Conservation (phyloP, 2,888 invertebrate species). For the Alentia gelatinosa region DNA sequence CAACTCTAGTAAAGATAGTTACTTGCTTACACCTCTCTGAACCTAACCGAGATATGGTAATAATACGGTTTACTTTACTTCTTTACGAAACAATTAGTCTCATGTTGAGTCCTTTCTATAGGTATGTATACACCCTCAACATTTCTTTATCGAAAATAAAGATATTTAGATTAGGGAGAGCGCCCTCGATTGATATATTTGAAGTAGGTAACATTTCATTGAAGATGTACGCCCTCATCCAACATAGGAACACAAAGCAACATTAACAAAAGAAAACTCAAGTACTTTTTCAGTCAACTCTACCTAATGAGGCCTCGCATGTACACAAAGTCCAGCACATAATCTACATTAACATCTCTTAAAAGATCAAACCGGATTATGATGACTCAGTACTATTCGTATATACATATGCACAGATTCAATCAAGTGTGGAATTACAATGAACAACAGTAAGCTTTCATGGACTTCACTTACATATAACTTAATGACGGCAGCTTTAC, state of each 20-base stretch:
- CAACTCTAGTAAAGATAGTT: no score
- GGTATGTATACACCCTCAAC: no score
- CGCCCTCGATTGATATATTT: no score
- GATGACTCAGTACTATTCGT: neutral
- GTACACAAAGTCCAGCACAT: neutral
- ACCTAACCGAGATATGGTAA: no score
- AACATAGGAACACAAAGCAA: neutral
- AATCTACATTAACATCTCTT: neutral
- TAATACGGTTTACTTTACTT: no score
- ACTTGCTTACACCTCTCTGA: no score
- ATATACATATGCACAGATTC: neutral
- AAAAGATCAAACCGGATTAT: neutral
- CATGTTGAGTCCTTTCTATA: no score
- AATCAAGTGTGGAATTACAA: constrained; percentile 24
- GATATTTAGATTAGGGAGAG: no score
- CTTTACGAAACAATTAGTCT: no score
- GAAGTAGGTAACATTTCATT: no score
- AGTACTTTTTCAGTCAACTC: constrained; percentile 8
- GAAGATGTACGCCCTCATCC: no score
- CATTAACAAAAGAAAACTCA: constrained; percentile 13
- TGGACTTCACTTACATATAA: neutral
- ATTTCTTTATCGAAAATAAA: no score
- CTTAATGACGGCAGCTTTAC: neutral
- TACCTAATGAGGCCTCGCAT: neutral
- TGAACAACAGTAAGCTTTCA: neutral